Evolutionary conservation across 2,113 vertebrate species (phyloP), one percentile per base, ranked within the genome.

Genomic region (Corvus hawaiiensis): DNA sequence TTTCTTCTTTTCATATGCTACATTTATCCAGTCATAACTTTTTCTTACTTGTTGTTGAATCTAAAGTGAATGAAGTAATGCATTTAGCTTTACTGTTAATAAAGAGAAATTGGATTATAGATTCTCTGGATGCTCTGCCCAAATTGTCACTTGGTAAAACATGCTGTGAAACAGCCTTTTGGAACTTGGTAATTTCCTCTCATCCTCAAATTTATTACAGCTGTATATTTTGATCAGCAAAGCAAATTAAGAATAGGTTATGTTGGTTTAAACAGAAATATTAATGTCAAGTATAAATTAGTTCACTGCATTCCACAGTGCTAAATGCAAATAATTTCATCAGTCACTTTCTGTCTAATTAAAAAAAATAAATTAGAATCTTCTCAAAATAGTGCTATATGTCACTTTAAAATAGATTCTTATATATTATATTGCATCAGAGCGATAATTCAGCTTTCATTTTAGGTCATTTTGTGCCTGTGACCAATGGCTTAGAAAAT

Each of bases 401-500:
- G 55, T 49, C 52, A 55, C 9, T 87, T 86, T 91, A 7, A 82
- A 91, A 89, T 74, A 41, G 22, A 62, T 95, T 80, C 46, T 84
- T 81, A 43, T 30, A 15, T 35, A 59, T 74, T 91, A n/a, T 9
- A 12, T 61, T 92, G 63, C 89, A 79, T 74, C 16, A 89, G 33
- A 93, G 64, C 13, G 30, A 86, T 81, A 89, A 91, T 71, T 92
- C 52, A 52, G 41, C 56, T 93, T 90, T 75, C 23, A 55, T 74
- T 95, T 90, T 56, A 87, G 19, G 32, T 66, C n/a, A 84, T 86
- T 95, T 94, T 84, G 16, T 90, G 55, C 78, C 92, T 90, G 54
- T 86, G 81, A 87, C 44, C 88, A 91, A 61, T 71, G 81, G 72
- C 46, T 90, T 89, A 96, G 93, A 96, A 97, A 97, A 97, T 84